Evolutionary conservation across 2,113 vertebrate genomes (phyloP), one percentile per base, ranked within the genome.

Genomic region (Tursiops truncatus): DNA sequence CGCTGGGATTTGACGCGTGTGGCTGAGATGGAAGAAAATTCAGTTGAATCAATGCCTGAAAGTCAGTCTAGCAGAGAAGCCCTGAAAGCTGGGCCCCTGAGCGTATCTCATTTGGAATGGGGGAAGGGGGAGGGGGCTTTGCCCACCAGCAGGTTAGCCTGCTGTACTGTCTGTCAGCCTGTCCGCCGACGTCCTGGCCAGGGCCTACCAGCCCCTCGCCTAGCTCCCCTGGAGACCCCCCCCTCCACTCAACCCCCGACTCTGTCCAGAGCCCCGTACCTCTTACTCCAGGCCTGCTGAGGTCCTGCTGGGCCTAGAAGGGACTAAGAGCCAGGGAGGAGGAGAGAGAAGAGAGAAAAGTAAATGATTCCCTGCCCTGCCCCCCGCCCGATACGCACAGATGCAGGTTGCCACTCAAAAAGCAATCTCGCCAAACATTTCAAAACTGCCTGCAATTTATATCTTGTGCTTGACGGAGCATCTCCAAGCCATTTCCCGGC

Each of bases 371-470:
- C 47, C 83, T 41, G 31, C 98, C 98, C 98, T 79, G 33, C 98
- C 98, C 50, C 97, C 98, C 98, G 90, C 81, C 92, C 47, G 83
- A 98, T 97, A 95, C 25, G 31, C 97, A 67, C 95, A 97, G 98
- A 98, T 98, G 98, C 98, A 98, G 98, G 98, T 98, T 98, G 98
- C 98, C 98, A 99, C 98, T 99, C 99, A 99, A 97, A 98, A 98
- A 98, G 98, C 98, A 99, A 98, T 99, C 98, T 98, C 98, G 98
- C 98, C 98, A 88, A 98, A 98, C 98, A 93, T 98, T 99, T 98
- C 97, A 98, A 97, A 99, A 98, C 98, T 77, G 94, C 95, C 97
- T 98, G 98, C 98, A 98, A 98, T 98, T 98, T 98, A 98, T 98
- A 98, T 98, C 98, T 98, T 95, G 98, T 98, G 98, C 99, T 98